A percentile compares a stretch with the other conserved stretches of the same genome.
These are phyloP conservation scores for Aphaenogaster rudis DNA, from an alignment of 1,140 invertebrate genomes.

Conservation along the genomic window DNA sequence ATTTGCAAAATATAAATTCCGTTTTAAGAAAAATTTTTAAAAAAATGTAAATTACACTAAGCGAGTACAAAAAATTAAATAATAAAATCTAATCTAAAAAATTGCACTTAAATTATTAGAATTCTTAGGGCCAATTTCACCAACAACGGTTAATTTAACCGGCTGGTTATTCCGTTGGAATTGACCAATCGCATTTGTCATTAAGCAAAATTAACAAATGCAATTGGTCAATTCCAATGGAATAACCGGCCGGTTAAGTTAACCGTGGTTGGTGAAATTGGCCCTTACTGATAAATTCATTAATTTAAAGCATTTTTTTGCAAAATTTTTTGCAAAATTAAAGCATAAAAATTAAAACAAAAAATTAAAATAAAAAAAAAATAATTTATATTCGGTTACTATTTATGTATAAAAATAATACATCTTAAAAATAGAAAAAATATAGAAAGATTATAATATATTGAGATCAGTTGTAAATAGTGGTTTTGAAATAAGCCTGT, in stretches of 20 bases:
- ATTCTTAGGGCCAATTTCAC: neutral
- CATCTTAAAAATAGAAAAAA: constrained; percentile 1
- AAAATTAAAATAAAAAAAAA: too few species aligned
- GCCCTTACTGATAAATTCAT: neutral
- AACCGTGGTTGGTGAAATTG: too few species aligned
- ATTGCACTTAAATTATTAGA: neutral
- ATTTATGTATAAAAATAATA: constrained; percentile 7
- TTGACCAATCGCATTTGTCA: too few species aligned
- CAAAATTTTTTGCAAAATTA: too few species aligned
- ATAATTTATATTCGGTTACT: neutral
- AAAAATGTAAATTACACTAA: neutral
- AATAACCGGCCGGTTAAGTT: too few species aligned
- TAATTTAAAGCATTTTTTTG: neutral
- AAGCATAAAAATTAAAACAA: too few species aligned
- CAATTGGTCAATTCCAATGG: too few species aligned
- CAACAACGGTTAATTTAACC: too few species aligned
- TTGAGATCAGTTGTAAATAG: neutral
- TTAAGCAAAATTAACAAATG: too few species aligned
- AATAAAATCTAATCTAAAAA: neutral
- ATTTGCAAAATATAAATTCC: neutral
- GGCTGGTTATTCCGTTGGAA: too few species aligned
- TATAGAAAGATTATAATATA: neutral
- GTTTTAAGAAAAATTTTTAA: neutral
- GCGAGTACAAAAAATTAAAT: neutral
- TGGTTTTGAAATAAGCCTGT: neutral